Conservation (phyloP, 2,888 invertebrate species). For the Argyra leucocephala region DNA sequence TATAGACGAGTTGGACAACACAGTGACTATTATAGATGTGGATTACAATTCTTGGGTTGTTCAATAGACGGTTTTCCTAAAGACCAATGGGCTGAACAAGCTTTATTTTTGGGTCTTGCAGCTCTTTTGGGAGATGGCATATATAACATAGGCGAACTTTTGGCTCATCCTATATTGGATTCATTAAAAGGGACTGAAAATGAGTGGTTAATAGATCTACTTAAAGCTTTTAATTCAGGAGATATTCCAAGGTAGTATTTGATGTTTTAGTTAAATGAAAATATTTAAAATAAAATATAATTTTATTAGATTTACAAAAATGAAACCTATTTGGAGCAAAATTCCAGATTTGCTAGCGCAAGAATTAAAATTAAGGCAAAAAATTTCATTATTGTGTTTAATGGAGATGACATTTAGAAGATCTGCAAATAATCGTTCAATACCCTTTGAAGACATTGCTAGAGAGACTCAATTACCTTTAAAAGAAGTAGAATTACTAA, state of each 20-base stretch:
- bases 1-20: conserved; percentile 76
- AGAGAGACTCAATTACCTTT: conserved; percentile 71
- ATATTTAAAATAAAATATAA: not conserved
- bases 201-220: conserved; percentile 77
- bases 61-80: conserved; percentile 57
- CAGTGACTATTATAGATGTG: conserved; percentile 90
- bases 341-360: conserved; percentile 77
- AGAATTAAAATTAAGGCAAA: conserved; percentile 73
- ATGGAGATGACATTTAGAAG: conserved; percentile 98
- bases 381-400: conserved; percentile 87
- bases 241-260: conserved; percentile 58
- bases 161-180: conserved; percentile 89
- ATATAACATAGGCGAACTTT: conserved; percentile 92
- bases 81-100: conserved; percentile 63
- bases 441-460: conserved; percentile 86
- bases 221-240: conserved; percentile 78
- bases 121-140: conserved; percentile 90
- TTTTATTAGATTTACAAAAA: conserved; percentile 51
- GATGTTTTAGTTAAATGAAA: too few species aligned
- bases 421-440: conserved; percentile 73
- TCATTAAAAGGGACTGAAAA: conserved; percentile 70
- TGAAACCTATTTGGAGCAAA: conserved; percentile 64
- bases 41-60: conserved; percentile 73
- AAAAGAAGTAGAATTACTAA: conserved; percentile 83
- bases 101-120: conserved; percentile 85